Base-by-base conservation (phyloP, 2,113 vertebrate species). In the Protomyctophum bolini region DNA sequence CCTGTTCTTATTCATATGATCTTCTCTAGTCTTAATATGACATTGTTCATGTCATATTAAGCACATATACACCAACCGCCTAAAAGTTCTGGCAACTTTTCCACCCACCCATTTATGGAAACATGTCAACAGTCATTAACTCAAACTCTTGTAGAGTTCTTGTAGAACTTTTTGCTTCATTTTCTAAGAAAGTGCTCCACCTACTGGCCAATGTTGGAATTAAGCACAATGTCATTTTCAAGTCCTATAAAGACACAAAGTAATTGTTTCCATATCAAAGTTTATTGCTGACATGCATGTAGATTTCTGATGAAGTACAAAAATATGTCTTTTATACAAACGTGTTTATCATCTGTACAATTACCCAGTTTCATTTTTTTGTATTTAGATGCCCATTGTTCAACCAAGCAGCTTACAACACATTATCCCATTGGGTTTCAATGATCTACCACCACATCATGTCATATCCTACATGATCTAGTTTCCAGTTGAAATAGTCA, bases 241-340 rank as follows among this genome's bases (percentile, higher is more conserved):
- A 61, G 7, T 48, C 21, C 11, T 6, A 45, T 14, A 1, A 54
- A 61, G 9, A 61, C 7, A 58, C 1, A 21, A 52, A 58, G 1
- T 0, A 50, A 21, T 69, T 21, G 50, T 73, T 93, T 94, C 89
- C 93, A 93, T 95, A 95, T 91, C 90, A 93, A 93, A 93, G 86
- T 97, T 98, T 98, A 98, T 98, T 98, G 96, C 96, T 94, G 92
- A 96, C 96, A 97, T 98, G 97, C 96, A 97, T 95, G 95, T 96
- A 95, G 91, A 97, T 95, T 93, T 95, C 89, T 74, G 94, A 94
- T 95, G 94, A 94, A 94, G 96, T 98, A 98, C 93, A 98, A 98
- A 98, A 98, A 98, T 98, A 98, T 92, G 94, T 94, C 94, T 97
- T 94, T 96, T 96, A 96, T 98, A 97, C 95, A 98, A 96, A 95